Evolutionary conservation across 2,797 vertebrate genomes (phyloP), one percentile per base, ranked within the genome.

Genomic region (Lepilemur ruficaudatus): DNA sequence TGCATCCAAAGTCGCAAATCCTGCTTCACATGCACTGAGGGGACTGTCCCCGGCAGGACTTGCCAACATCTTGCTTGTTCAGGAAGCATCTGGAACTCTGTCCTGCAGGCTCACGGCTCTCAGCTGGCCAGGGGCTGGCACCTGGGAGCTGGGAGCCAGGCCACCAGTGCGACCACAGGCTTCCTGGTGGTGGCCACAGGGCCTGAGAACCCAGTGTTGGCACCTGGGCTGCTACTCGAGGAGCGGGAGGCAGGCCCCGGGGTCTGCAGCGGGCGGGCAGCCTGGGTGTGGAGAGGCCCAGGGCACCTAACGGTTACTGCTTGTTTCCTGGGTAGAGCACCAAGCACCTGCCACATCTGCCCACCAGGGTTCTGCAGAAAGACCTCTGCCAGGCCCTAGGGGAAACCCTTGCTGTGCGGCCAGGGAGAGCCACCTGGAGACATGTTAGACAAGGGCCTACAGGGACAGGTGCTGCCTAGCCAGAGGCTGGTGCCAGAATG

Each of bases 221-320:
- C 23, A 17, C 0, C 2, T 6, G 23, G 35, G 69, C 23, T 41
- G 76, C 35, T 15, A 25, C 52, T 38, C 4, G 2, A 28, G 52
- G 23, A 38, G 23, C 18, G 4, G 46, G 73, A 50, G 46, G 46
- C 32, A 52, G 32, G 46, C 11, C 18, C 73, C 9, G 46, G 7
- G 52, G 32, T 52, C 76, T 2, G 52, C 4, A 9, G n/a, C 2
- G 23, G 12, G 2, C 10, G 7, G 4, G 50, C 23, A 2, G 7
- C 52, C 69, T 6, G 22, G 22, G 38, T 25, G 38, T 4, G 23
- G 55, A 57, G 55, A 57, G 55, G 22, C 55, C 50, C 69, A 25
- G 22, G 11, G 38, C 13, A 12, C 35, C 65, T 38, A 38, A 12
- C 20, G 10, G 65, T n/a, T 18, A 20, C 32, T n/a, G n/a, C 20